Evolutionary conservation across 1,140 invertebrate genomes (phyloP).

Genomic region (Hylaeus anthracinus): DNA sequence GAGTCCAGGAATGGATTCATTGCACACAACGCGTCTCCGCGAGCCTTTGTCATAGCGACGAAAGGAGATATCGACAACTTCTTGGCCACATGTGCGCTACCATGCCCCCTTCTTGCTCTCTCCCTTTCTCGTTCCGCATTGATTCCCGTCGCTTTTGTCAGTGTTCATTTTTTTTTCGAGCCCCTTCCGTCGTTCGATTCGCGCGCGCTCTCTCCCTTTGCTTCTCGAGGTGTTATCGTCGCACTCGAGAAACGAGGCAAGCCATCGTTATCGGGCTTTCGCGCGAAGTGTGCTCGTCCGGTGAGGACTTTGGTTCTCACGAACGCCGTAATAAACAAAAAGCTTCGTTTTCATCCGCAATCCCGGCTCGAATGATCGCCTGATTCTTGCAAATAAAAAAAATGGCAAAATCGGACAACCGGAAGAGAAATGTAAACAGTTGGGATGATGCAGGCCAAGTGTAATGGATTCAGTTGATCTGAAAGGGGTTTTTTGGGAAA

Average conservation of each 20-base stretch:
- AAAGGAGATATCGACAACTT: slow-evolving; percentile 69
- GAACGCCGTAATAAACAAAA: slow-evolving; percentile 4
- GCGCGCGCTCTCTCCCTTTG: slow-evolving; percentile 42
- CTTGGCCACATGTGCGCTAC: slow-evolving; percentile 66
- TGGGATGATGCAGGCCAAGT: no score
- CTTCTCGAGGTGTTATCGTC: slow-evolving; percentile 18
- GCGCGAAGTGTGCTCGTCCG: not conserved
- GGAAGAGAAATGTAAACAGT: slow-evolving; percentile 44
- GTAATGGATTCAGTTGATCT: no score
- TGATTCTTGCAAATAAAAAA: no score
- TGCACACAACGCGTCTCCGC: slow-evolving; percentile 52
- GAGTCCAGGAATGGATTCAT: slow-evolving; percentile 55
- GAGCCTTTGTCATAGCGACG: slow-evolving; percentile 56
- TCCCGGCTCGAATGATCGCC: no score
- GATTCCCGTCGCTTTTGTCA: slow-evolving; percentile 39
- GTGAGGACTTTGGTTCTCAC: slow-evolving; percentile 32
- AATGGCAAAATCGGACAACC: no score
- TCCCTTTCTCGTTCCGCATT: not conserved
- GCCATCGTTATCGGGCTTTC: slow-evolving; percentile 33
- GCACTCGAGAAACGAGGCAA: not conserved
- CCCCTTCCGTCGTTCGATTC: slow-evolving; percentile 34
- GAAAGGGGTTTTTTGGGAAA: no score
- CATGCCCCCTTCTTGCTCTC: not conserved
- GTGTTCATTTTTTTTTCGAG: slow-evolving; percentile 30
- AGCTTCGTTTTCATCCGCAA: not conserved